Conservation (phyloP, 2,113 vertebrate species). For the Suncus etruscus region DNA sequence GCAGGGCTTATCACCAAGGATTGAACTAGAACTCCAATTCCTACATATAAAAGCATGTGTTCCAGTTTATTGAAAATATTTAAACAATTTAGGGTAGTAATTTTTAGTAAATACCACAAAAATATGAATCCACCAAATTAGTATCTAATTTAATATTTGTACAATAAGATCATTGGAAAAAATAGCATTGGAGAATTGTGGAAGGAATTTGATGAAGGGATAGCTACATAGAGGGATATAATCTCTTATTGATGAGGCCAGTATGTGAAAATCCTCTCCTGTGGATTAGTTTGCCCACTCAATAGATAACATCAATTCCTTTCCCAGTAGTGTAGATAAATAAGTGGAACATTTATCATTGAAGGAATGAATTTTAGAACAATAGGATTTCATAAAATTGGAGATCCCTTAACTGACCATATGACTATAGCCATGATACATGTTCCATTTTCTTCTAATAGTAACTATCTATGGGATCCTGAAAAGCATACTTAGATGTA, state of each 20-base stretch:
- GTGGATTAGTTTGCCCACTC: background rate
- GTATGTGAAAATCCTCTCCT: background rate
- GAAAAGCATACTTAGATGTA: background rate
- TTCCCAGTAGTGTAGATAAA: conserved; percentile 30
- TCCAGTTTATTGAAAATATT: too few relatives aligned
- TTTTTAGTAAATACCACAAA: conserved; percentile 15
- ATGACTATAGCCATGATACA: background rate
- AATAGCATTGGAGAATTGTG: background rate
- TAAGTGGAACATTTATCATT: background rate
- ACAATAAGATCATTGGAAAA: background rate
- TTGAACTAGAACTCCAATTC: too few relatives aligned
- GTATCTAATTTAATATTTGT: background rate
- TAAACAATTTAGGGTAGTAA: background rate
- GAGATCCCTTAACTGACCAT: background rate
- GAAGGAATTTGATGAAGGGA: background rate
- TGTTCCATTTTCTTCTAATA: background rate
- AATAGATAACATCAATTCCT: background rate
- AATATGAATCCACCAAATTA: background rate
- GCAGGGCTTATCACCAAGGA: too few relatives aligned
- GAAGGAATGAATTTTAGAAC: conserved; percentile 7
- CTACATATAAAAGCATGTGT: too few relatives aligned
- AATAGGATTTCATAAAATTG: background rate
- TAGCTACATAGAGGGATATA: background rate
- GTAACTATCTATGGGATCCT: background rate
- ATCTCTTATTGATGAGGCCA: background rate